Conservation (phyloP, 2,888 invertebrate genomes). For the Tetramorium bicarinatum region DNA sequence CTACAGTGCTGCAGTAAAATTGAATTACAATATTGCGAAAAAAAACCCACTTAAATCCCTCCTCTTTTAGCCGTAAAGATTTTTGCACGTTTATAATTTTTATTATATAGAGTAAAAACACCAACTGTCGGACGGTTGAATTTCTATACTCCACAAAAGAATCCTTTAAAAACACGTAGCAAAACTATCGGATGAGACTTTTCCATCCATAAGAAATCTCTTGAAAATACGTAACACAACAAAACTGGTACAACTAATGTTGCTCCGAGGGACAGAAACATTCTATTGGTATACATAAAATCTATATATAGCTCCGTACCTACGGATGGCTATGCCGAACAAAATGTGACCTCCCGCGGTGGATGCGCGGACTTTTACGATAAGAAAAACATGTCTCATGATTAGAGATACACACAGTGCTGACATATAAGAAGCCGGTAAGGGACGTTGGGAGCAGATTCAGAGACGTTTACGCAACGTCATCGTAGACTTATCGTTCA, state of each 20-base stretch:
- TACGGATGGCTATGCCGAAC: not conserved
- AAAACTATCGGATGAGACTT: not conserved
- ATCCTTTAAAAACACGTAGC: not conserved
- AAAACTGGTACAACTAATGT: not conserved
- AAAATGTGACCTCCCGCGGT: slow-evolving; percentile 1
- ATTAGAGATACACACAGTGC: not conserved
- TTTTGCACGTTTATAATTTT: not conserved
- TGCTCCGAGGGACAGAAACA: not conserved
- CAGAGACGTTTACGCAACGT: slow-evolving; percentile 12
- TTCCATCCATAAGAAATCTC: not conserved
- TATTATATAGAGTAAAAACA: no score
- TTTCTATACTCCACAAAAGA: not conserved
- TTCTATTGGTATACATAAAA: slow-evolving; percentile 7
- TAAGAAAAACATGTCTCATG: slow-evolving; percentile 2
- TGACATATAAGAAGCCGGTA: not conserved
- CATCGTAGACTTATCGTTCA: slow-evolving; percentile 8
- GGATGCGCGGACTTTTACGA: not conserved
- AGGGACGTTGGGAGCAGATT: not conserved
- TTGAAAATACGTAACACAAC: slow-evolving; percentile 18
- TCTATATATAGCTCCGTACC: not conserved
- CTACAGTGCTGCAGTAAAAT: not conserved
- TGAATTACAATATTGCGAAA: no score
- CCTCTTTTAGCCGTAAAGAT: not conserved
- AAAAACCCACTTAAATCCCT: not conserved
- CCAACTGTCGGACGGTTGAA: not conserved